Conservation (phyloP, 2,113 vertebrate genomes). For the Chroicocephalus ridibundus region DNA sequence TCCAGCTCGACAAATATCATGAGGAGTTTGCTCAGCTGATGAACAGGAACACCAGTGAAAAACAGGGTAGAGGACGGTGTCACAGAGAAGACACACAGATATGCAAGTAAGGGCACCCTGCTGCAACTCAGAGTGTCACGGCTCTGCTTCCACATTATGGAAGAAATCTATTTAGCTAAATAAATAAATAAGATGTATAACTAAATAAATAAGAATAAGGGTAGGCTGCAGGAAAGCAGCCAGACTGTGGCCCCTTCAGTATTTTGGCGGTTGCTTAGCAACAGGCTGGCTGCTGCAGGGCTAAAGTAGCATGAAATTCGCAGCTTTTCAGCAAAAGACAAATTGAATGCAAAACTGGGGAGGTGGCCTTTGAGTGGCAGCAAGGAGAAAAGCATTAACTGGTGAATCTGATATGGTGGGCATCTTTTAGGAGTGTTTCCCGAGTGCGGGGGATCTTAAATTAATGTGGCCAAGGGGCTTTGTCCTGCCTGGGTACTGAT, state of each 20-base stretch:
- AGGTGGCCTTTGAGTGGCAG: background rate
- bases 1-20: background rate
- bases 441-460: background rate
- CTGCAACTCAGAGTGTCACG: background rate
- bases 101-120: background rate
- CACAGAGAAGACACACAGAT: background rate
- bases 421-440: background rate
- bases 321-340: constrained; percentile 38
- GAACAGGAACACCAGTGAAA: background rate
- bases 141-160: background rate
- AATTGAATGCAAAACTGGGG: constrained; percentile 14
- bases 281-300: constrained; percentile 25
- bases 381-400: background rate
- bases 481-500: background rate
- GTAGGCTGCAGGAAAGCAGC: background rate
- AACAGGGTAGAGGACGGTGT: background rate
- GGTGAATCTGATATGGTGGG: background rate
- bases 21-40: background rate
- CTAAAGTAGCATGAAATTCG: constrained; percentile 46
- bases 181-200: constrained; percentile 11
- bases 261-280: constrained; percentile 65
- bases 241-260: background rate
- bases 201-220: background rate
- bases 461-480: background rate
- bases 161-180: background rate